These are phyloP conservation scores for Ditylenchus weischeri DNA, from an alignment of 2,888 invertebrate species.

Conservation along the genomic window DNA sequence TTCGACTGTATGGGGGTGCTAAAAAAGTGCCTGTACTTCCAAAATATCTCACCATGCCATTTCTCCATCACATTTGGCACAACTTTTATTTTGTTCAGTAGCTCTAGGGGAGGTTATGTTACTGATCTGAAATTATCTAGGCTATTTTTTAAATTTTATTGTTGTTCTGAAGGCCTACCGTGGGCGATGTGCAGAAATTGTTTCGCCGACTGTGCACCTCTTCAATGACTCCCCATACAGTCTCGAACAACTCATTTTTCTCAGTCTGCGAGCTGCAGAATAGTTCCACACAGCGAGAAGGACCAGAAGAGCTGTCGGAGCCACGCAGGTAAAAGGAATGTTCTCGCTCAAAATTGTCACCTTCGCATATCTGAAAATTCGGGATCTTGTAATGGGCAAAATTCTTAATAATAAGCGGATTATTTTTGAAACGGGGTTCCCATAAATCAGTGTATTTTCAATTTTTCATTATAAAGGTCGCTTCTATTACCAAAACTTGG, in stretches of 20 bases:
- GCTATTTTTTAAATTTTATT: not conserved
- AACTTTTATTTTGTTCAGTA: constrained; percentile 37
- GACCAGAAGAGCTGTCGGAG: constrained; percentile 43
- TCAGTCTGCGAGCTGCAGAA: constrained; percentile 48
- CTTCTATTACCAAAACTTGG: no score
- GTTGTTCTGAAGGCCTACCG: not conserved
- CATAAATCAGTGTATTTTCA: no score
- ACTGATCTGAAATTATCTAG: constrained; percentile 11
- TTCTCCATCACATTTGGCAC: constrained; percentile 52
- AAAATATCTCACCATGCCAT: constrained; percentile 40
- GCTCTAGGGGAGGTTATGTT: constrained; percentile 10
- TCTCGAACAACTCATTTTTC: constrained; percentile 52
- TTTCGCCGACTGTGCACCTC: constrained; percentile 39
- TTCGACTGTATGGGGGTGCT: no score
- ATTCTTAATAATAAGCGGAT: no score
- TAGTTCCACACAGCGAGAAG: constrained; percentile 49
- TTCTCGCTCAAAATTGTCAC: constrained; percentile 68
- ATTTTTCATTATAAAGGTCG: no score
- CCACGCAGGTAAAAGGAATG: constrained; percentile 68
- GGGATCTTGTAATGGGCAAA: no score
- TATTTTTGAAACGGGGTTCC: no score
- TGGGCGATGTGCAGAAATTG: constrained; percentile 25
- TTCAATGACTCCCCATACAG: constrained; percentile 48
- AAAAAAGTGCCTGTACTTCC: no score
- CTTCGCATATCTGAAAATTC: constrained; percentile 63